Evolutionary conservation across 2,888 invertebrate genomes (phyloP).

Genomic region (Ptychoptera contaminata): DNA sequence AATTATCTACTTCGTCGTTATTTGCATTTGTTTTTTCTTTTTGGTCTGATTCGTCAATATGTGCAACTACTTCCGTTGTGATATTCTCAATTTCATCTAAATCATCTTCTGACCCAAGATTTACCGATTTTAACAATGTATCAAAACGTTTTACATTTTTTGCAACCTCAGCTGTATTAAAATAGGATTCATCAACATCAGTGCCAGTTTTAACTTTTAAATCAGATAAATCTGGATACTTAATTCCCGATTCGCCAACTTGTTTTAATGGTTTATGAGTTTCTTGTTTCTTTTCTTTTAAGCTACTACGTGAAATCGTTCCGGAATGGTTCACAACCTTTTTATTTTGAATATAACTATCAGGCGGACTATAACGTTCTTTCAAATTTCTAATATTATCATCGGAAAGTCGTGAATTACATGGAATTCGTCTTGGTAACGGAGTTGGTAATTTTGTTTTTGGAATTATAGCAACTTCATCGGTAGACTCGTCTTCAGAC

Average conservation of each 20-base stretch:
- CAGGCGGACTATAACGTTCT: conserved; percentile 11
- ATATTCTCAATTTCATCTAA: conserved; percentile 28
- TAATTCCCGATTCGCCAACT: conserved; percentile 22
- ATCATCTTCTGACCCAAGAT: conserved; percentile 28
- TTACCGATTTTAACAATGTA: conserved; percentile 25
- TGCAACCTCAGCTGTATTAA: conserved; percentile 28
- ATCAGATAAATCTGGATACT: conserved; percentile 28
- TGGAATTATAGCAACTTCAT: background rate
- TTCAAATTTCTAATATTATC: conserved; percentile 18
- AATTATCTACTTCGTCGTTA: conserved; percentile 3
- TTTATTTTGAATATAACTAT: background rate
- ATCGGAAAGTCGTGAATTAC: conserved; percentile 13
- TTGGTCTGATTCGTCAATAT: background rate
- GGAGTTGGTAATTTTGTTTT: background rate
- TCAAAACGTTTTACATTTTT: conserved; percentile 31
- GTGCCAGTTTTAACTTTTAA: conserved; percentile 28
- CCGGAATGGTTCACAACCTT: background rate
- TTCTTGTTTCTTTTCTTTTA: background rate
- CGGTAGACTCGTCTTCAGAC: conserved; percentile 18
- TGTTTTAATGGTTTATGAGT: conserved; percentile 18
- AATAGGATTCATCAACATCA: conserved; percentile 21
- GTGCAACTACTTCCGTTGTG: background rate
- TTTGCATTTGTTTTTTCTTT: background rate
- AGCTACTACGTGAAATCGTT: too few species aligned
- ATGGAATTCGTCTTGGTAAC: background rate